Evolutionary conservation across 2,797 vertebrate species (phyloP), one percentile per base, ranked within the genome.

Genomic region (Melopsittacus undulatus): DNA sequence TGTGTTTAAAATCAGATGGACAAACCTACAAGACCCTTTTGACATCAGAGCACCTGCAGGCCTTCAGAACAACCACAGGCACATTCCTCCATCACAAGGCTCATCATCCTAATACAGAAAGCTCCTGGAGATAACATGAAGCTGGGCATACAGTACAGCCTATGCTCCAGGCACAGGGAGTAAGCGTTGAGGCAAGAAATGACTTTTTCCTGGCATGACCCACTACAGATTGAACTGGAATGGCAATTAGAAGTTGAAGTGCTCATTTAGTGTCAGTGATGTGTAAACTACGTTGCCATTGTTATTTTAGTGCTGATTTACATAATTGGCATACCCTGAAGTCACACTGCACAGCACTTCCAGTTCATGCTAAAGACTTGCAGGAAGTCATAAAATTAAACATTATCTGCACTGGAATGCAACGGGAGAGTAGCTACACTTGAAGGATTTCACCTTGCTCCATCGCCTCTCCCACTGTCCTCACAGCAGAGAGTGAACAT

Each of bases 301-400:
- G 97, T 97, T 96, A 97, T 97, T 97, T 97, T 97, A 96, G 97
- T 95, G 95, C 94, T 87, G 89, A 97, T 98, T 97, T 98, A 97
- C 96, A 98, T 98, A 97, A 97, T 97, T 90, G 94, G 95, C 90
- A 87, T 95, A 96, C 96, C 90, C 96, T 96, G 93, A 89, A 96
- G 94, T 91, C 96, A 95, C 92, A 96, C 94, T 81, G 91, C 81
- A 91, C 36, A 36, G 43, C 76, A 94, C 95, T 84, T 92, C 64
- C 82, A 84, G 95, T 56, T 95, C 92, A 89, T 89, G 96, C 87
- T 94, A 93, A 94, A 97, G 96, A 96, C 93, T 96, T 97, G 85
- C 91, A 97, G 97, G 97, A 97, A 97, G 96, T 97, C 94, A 94
- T 97, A 97, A 97, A 98, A 97, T 96, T 87, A 96, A 97, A 91